A percentile compares a stretch with the other conserved stretches of the same genome.
Evolutionary conservation across 2,888 invertebrate species (phyloP).

Genomic region (Sceliomorpha sp.): DNA sequence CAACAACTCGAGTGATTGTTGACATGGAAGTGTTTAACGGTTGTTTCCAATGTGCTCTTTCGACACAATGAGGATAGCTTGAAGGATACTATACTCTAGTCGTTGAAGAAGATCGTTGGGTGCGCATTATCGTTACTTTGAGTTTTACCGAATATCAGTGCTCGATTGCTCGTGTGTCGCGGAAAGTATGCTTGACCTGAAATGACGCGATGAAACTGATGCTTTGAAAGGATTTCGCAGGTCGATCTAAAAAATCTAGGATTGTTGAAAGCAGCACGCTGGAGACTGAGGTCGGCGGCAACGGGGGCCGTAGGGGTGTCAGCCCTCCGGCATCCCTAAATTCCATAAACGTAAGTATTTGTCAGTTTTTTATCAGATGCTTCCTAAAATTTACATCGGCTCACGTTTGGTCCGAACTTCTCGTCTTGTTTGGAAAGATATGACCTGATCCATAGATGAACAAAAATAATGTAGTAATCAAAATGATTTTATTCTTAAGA

Average conservation of each 20-base stretch:
- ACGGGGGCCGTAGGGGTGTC: constrained; percentile 76
- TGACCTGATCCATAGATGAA: too few relatives aligned
- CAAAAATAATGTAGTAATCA: too few relatives aligned
- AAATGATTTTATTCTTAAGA: too few relatives aligned
- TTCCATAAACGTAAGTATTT: constrained; percentile 75
- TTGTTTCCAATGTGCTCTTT: constrained; percentile 1
- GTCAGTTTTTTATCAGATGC: too few relatives aligned
- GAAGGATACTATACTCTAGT: constrained; percentile 6
- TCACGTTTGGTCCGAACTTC: too few relatives aligned
- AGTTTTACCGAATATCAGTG: constrained; percentile 1
- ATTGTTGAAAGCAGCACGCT: constrained; percentile 67
- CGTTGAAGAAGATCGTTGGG: too few relatives aligned
- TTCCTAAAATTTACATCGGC: too few relatives aligned
- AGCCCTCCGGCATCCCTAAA: constrained; percentile 73
- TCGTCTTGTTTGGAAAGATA: too few relatives aligned
- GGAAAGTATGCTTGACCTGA: too few relatives aligned
- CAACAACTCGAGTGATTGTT: constrained; percentile 4
- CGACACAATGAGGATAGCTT: constrained; percentile 16
- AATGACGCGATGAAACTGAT: constrained; percentile 1
- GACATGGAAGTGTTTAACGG: constrained; percentile 9
- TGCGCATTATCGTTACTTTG: too few relatives aligned
- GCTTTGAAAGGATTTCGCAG: neutral
- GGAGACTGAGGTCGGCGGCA: constrained; percentile 77
- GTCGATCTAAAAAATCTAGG: neutral
- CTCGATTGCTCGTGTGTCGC: neutral